phyloP scores from a whole-genome alignment of 2,888 invertebrate genomes.

The Xestoiulus laeticollis region DNA sequence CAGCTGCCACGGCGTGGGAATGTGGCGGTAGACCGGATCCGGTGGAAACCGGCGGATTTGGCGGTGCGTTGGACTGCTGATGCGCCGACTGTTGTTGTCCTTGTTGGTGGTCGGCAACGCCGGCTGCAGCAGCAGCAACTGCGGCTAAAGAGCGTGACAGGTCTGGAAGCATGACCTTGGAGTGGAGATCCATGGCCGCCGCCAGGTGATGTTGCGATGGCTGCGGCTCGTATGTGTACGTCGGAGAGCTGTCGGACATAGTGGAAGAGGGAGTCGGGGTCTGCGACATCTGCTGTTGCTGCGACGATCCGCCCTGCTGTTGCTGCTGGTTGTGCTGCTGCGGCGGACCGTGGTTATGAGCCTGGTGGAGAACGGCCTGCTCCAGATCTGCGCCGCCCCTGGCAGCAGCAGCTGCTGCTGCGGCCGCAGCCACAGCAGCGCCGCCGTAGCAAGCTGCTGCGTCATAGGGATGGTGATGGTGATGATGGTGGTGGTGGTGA shows the following conservation, averaged over 20 bases:
- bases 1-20: conserved; percentile 50
- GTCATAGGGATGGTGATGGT: conserved; percentile 54
- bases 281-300: conserved; percentile 54
- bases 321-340: conserved; percentile 47
- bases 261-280: conserved; percentile 53
- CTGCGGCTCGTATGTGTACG: conserved; percentile 51
- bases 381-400: conserved; percentile 52
- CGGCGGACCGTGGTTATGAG: conserved; percentile 8
- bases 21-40: conserved; percentile 44
- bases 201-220: conserved; percentile 49
- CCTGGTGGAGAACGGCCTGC: conserved; percentile 54
- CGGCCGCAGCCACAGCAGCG: conserved; percentile 44
- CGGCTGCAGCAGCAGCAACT: conserved; percentile 51
- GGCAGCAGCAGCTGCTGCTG: conserved; percentile 43
- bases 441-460: conserved; percentile 32
- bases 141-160: conserved; percentile 50
- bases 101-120: conserved; percentile 49
- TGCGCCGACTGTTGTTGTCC: conserved; percentile 44
- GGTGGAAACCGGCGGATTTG: conserved; percentile 38
- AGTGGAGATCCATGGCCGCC: conserved; percentile 54
- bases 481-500: conserved; percentile 53
- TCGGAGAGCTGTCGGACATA: conserved; percentile 52
- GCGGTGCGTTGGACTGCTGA: conserved; percentile 7
- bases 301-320: conserved; percentile 8
- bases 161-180: conserved; percentile 52